phyloP scores from a whole-genome alignment of 1,140 invertebrate genomes.

The Thaumatotibia leucotreta region DNA sequence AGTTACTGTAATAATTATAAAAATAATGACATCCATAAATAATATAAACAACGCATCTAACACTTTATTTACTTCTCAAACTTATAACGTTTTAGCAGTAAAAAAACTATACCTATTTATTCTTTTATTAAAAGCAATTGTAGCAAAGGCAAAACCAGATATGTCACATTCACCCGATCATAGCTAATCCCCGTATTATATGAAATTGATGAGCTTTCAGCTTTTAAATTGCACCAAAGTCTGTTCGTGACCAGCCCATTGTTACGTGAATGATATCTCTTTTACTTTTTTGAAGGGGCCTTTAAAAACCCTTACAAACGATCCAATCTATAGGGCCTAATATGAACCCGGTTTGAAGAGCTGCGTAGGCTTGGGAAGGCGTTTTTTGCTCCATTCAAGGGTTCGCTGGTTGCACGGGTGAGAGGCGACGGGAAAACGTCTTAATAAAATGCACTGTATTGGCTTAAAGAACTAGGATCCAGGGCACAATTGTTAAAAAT shows the following conservation, averaged over 20 bases:
- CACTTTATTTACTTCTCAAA: too few species aligned
- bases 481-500: too few species aligned
- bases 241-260: conserved; percentile 7
- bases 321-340: conserved; percentile 3
- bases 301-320: conserved; percentile 2
- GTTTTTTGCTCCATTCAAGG: neutral
- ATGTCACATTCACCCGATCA: neutral
- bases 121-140: too few species aligned
- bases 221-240: conserved; percentile 5
- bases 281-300: conserved; percentile 11
- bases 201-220: neutral
- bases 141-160: neutral
- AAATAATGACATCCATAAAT: too few species aligned
- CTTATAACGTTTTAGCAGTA: too few species aligned
- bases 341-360: conserved; percentile 6
- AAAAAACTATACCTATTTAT: too few species aligned
- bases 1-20: too few species aligned
- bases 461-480: too few species aligned
- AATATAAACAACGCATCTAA: too few species aligned
- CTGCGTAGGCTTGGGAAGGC: neutral
- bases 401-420: neutral
- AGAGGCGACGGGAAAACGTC: neutral
- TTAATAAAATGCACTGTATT: too few species aligned
- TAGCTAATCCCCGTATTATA: neutral
- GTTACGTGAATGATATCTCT: conserved; percentile 11